Evolutionary conservation across 2,888 invertebrate species (phyloP).

Genomic region (Oasisia sp.): DNA sequence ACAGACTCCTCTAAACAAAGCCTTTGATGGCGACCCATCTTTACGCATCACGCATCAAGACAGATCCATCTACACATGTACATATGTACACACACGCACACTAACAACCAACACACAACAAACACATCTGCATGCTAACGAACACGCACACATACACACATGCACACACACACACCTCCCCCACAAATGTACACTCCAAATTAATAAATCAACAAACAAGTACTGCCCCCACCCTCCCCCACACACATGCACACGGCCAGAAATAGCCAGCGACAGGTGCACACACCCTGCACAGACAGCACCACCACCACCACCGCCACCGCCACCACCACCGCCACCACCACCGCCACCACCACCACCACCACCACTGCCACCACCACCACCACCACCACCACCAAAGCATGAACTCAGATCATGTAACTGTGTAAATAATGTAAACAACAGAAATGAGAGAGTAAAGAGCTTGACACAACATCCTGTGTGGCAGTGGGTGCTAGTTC

Average conservation of each 20-base stretch:
- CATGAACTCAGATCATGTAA: constrained; percentile 10
- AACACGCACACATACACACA: not conserved
- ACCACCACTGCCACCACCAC: not conserved
- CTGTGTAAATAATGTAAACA: not conserved
- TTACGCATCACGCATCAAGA: no score
- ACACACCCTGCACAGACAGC: no score
- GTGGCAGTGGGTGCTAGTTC: not conserved
- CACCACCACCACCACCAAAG: not conserved
- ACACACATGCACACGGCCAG: not conserved
- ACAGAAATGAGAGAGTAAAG: not conserved
- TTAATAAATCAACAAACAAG: not conserved
- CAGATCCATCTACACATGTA: no score
- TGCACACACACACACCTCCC: not conserved
- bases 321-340: not conserved
- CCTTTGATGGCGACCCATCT: no score
- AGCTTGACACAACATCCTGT: not conserved
- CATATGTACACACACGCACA: not conserved
- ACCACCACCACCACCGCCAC: not conserved
- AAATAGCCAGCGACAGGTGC: not conserved
- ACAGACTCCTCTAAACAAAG: no score
- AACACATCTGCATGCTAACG: not conserved
- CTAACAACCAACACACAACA: no score
- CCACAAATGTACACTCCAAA: not conserved
- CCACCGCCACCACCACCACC: not conserved
- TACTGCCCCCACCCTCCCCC: not conserved